These are phyloP conservation scores for Agrypnus murinus DNA, from an alignment of 2,888 invertebrate genomes.

Conservation along the genomic window DNA sequence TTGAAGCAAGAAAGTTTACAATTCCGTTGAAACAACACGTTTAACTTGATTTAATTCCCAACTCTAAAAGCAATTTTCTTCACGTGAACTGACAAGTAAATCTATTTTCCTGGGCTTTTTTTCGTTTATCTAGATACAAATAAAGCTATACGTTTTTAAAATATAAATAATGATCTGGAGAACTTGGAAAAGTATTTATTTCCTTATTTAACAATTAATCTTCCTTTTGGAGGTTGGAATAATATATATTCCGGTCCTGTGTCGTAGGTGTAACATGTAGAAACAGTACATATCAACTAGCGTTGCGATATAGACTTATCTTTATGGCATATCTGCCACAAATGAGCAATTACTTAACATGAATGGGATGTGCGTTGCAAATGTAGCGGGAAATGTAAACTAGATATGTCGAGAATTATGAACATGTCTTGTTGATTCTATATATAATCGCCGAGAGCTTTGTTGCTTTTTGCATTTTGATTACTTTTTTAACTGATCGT, in stretches of 20 bases:
- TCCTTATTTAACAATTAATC: no score
- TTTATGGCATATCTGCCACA: conserved; percentile 63
- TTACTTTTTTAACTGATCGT: not conserved
- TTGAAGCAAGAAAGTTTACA: conserved; percentile 13
- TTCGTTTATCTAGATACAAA: no score
- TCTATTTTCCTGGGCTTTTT: not conserved
- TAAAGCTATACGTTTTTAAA: no score
- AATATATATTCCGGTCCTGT: conserved; percentile 20
- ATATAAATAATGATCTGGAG: no score
- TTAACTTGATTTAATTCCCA: conserved; percentile 23
- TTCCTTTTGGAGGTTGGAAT: no score
- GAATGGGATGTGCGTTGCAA: conserved; percentile 58
- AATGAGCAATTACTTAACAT: conserved; percentile 65
- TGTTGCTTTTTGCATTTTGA: conserved; percentile 24
- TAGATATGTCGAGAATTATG: conserved; percentile 46
- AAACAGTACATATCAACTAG: conserved; percentile 22
- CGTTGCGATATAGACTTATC: conserved; percentile 52
- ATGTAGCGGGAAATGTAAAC: conserved; percentile 32
- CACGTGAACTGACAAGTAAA: conserved; percentile 2
- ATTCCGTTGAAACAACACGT: conserved; percentile 27
- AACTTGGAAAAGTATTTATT: no score
- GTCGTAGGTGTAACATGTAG: conserved; percentile 30
- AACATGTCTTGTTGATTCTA: conserved; percentile 32
- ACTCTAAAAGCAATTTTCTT: conserved; percentile 12
- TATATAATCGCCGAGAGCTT: conserved; percentile 3